These are phyloP conservation scores for Macrochelys suwanniensis DNA, from an alignment of 2,797 vertebrate genomes.

Conservation along the genomic window DNA sequence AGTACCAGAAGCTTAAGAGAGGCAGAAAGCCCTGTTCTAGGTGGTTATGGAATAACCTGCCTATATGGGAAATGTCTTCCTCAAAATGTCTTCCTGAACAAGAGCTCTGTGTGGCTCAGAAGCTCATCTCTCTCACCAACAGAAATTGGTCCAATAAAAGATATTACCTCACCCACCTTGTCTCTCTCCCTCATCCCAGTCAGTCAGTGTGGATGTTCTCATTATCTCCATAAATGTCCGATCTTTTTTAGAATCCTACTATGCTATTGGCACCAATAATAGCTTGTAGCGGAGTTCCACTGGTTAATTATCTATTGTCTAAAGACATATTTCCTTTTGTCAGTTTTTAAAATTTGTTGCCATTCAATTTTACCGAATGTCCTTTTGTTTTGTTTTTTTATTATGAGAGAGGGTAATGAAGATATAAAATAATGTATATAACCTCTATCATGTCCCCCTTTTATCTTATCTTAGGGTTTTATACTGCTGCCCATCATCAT, in stretches of 20 bases:
- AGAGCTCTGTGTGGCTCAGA: background rate
- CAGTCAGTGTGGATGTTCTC: background rate
- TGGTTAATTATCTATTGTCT: background rate
- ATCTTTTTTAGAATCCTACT: background rate
- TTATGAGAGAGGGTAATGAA: background rate
- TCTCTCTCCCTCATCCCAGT: background rate
- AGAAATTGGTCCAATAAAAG: background rate
- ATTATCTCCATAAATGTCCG: background rate
- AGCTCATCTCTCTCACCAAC: background rate
- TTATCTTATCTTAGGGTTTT: background rate
- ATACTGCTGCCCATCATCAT: background rate
- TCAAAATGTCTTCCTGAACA: background rate
- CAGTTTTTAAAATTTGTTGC: background rate
- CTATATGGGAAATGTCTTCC: background rate
- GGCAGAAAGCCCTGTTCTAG: background rate
- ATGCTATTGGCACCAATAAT: background rate
- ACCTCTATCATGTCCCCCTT: background rate
- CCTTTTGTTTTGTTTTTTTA: background rate
- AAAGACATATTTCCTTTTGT: background rate
- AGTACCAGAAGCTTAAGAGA: background rate
- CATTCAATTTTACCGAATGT: background rate
- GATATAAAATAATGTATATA: background rate
- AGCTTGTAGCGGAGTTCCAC: background rate
- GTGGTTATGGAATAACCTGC: background rate
- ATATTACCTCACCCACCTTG: background rate